A percentile compares a stretch with the other conserved stretches of the same genome.
Evolutionary conservation across 2,113 vertebrate species (phyloP).

Genomic region (Mionectes macconnelli): DNA sequence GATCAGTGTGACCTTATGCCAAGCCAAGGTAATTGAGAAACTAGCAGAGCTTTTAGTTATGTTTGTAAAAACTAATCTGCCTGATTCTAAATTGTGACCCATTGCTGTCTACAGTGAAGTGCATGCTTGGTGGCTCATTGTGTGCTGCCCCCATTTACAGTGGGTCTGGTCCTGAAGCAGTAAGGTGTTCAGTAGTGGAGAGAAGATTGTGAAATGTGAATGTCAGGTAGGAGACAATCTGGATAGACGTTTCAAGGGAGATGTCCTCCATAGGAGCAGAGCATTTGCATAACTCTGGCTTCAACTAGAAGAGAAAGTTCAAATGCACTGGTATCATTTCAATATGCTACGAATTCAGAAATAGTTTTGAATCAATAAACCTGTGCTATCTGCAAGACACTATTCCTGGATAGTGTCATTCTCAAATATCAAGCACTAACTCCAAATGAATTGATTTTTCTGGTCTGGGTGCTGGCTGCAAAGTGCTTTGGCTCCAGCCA

Average conservation of each 20-base stretch:
- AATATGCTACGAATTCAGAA: background rate
- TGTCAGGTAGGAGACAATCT: background rate
- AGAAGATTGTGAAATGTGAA: background rate
- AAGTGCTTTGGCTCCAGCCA: background rate
- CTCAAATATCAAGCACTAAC: background rate
- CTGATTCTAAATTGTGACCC: background rate
- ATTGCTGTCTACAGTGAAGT: background rate
- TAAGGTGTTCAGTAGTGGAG: accelerated
- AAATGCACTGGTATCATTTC: background rate
- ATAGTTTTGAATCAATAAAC: background rate
- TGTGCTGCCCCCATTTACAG: background rate
- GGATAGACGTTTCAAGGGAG: background rate
- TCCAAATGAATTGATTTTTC: background rate
- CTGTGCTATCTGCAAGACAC: background rate
- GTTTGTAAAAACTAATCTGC: background rate
- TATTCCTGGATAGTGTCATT: background rate
- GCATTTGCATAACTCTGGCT: background rate
- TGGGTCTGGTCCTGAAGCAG: background rate
- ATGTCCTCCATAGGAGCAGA: background rate
- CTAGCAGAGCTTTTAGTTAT: background rate
- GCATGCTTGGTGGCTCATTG: background rate
- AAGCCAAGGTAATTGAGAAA: background rate
- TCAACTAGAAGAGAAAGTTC: background rate
- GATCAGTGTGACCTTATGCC: background rate
- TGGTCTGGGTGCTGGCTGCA: background rate